Evolutionary conservation across 2,797 vertebrate genomes (phyloP).

Genomic region (Luscinia luscinia): DNA sequence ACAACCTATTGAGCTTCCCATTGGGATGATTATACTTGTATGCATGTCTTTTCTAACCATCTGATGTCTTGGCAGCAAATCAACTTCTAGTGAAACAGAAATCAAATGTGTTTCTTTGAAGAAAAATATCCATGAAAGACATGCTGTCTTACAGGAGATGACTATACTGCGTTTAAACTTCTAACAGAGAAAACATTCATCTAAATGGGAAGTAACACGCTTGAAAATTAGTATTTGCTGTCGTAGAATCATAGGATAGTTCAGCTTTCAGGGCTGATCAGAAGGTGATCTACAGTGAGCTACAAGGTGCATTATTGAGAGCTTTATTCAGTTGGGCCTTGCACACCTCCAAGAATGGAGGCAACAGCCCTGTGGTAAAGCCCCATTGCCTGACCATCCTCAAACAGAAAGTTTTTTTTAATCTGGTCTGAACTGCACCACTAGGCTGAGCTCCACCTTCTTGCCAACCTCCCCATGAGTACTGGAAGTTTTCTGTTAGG

Average conservation of each 20-base stretch:
- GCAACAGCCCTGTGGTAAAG: not conserved
- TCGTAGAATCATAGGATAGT: not conserved
- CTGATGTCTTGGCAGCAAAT: constrained; percentile 43
- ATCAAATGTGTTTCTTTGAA: not conserved
- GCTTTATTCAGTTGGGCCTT: not conserved
- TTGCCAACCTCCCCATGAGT: not conserved
- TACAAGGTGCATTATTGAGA: not conserved
- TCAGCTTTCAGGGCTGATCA: not conserved
- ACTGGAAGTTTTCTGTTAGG: not conserved
- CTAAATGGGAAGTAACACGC: fast-evolving
- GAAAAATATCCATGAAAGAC: not conserved
- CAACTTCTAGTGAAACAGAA: not conserved
- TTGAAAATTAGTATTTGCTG: not conserved
- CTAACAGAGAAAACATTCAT: not conserved
- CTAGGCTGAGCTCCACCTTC: not conserved
- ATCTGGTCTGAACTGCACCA: not conserved
- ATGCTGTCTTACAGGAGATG: not conserved
- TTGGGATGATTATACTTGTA: constrained; percentile 35
- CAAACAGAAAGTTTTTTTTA: not conserved
- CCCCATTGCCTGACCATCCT: not conserved
- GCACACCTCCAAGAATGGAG: not conserved
- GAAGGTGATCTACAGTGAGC: not conserved
- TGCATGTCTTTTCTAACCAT: constrained; percentile 25
- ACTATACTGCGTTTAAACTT: not conserved
- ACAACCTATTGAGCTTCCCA: constrained; percentile 25